Evolutionary conservation across 1,140 invertebrate species (phyloP).

Genomic region (Cydia splendana): DNA sequence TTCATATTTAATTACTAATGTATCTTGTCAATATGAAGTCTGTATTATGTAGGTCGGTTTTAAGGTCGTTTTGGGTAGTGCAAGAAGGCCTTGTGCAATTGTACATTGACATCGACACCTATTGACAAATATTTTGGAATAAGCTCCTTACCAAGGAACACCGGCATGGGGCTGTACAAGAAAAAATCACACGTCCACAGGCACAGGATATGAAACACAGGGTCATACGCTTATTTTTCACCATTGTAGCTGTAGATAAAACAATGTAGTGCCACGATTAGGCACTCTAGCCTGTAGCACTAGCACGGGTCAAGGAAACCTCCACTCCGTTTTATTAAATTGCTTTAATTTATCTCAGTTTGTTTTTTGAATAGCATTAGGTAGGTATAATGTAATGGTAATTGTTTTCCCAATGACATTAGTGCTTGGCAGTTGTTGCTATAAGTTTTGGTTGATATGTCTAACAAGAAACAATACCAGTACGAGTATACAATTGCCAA

Average conservation of each 20-base stretch:
- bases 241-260: not conserved
- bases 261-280: not conserved
- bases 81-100: too few relatives aligned
- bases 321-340: slow-evolving; percentile 45
- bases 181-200: not conserved
- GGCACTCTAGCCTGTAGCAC: slow-evolving; percentile 38
- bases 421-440: not conserved
- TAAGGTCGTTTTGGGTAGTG: too few relatives aligned
- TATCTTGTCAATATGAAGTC: slow-evolving; percentile 5
- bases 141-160: too few relatives aligned
- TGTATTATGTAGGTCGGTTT: not conserved
- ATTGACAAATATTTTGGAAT: too few relatives aligned
- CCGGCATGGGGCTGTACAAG: too few relatives aligned
- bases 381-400: slow-evolving; percentile 42
- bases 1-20: not conserved
- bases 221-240: not conserved
- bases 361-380: slow-evolving; percentile 44
- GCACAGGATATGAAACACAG: not conserved
- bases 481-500: too few relatives aligned
- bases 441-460: too few relatives aligned
- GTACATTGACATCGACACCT: too few relatives aligned
- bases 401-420: slow-evolving; percentile 40
- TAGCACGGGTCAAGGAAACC: slow-evolving; percentile 46
- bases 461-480: too few relatives aligned
- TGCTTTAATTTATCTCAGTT: slow-evolving; percentile 49